These are phyloP conservation scores for Coelopa frigida DNA, from an alignment of 1,140 invertebrate species.

Conservation along the genomic window DNA sequence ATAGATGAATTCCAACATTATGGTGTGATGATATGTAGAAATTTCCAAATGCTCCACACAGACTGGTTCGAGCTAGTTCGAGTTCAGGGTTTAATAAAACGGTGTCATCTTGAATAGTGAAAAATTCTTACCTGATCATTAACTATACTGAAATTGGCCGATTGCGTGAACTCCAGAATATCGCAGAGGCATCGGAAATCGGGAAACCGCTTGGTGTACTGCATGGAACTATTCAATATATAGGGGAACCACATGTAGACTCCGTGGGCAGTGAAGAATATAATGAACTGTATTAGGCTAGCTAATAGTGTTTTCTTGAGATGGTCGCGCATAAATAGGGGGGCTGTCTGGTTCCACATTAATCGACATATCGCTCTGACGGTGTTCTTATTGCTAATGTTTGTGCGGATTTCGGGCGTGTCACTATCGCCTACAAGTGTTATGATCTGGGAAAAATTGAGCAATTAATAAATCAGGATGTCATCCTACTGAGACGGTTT, in stretches of 20 bases:
- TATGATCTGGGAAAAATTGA: constrained; percentile 5
- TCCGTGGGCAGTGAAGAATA: constrained; percentile 48
- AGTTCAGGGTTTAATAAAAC: neutral
- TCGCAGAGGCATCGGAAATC: constrained; percentile 21
- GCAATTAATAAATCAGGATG: neutral
- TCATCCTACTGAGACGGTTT: no score
- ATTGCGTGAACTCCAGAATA: constrained; percentile 12
- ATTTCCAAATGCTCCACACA: constrained; percentile 14
- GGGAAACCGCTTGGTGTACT: constrained; percentile 25
- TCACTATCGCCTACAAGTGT: constrained; percentile 8
- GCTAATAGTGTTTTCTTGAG: constrained; percentile 45
- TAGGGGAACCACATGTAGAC: constrained; percentile 51
- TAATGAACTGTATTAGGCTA: constrained; percentile 48
- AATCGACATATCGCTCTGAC: constrained; percentile 11
- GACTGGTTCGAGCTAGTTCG: no score
- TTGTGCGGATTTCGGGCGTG: constrained; percentile 3
- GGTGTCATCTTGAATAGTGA: neutral
- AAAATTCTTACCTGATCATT: constrained; percentile 1
- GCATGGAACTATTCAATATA: constrained; percentile 46
- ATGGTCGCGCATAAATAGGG: constrained; percentile 45
- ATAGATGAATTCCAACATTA: constrained; percentile 18
- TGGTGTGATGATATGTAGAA: constrained; percentile 13
- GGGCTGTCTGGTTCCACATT: constrained; percentile 47
- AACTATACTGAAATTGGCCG: neutral
- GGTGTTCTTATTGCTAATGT: neutral